Evolutionary conservation across 64 coral and sea anemone genomes (phyloP).

Genomic region (Trachythela sp.): DNA sequence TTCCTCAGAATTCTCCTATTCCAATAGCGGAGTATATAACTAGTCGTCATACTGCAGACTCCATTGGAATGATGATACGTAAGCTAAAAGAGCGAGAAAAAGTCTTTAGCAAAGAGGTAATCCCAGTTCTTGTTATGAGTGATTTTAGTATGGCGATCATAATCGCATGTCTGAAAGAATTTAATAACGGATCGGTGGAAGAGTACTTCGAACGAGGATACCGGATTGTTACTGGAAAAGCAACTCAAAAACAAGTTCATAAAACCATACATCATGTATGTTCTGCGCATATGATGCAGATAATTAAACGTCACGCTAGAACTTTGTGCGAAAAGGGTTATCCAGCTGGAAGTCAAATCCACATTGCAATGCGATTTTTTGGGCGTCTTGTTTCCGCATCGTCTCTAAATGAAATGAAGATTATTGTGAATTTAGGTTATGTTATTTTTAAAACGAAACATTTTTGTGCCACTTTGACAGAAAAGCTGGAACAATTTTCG

Average conservation of each 20-base stretch:
- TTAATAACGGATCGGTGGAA: conserved; percentile 6
- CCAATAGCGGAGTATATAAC: conserved; percentile 41
- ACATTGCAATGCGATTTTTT: conserved; percentile 39
- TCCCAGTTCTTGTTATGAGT: conserved; percentile 23
- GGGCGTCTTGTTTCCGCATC: not conserved
- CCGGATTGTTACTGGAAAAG: conserved; percentile 35
- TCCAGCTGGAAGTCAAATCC: conserved; percentile 15
- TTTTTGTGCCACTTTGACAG: not conserved
- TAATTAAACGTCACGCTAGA: conserved; percentile 34
- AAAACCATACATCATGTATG: conserved; percentile 37
- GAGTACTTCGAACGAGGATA: conserved; percentile 19
- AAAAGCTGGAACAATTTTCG: conserved; percentile 9
- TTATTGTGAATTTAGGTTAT: not conserved
- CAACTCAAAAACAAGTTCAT: not conserved
- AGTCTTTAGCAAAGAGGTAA: not conserved
- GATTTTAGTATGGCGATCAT: conserved; percentile 40
- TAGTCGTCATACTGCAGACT: not conserved
- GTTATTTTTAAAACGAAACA: conserved; percentile 20
- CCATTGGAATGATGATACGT: conserved; percentile 39
- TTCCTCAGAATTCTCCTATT: conserved; percentile 18
- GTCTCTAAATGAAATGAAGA: conserved; percentile 20
- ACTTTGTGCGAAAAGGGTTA: conserved; percentile 4
- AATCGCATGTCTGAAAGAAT: conserved; percentile 18
- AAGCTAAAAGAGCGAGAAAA: conserved; percentile 32
- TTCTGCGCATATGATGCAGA: conserved; percentile 10